Conservation (phyloP, 2,888 invertebrate species). For the Acronicta psi region DNA sequence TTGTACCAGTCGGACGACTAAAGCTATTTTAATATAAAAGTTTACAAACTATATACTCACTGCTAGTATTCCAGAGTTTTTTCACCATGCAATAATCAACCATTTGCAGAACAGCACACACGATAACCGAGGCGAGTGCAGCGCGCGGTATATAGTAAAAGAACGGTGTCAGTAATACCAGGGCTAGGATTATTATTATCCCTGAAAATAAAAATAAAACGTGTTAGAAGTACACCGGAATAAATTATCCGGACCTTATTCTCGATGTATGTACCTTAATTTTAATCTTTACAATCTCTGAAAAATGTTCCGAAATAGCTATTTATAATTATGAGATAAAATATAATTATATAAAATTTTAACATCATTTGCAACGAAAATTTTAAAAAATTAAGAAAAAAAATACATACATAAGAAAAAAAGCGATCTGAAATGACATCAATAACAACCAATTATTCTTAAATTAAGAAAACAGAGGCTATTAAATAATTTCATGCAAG, state of each 20-base stretch:
- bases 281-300: no score
- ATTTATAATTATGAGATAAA: no score
- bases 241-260: no score
- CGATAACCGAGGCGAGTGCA: constrained; percentile 92
- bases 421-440: no score
- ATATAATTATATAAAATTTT: no score
- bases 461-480: constrained; percentile 10
- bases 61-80: constrained; percentile 90
- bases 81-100: constrained; percentile 90
- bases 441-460: neutral
- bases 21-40: no score
- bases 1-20: no score
- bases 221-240: neutral
- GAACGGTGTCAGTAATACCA: constrained; percentile 92
- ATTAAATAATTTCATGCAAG: constrained; percentile 31
- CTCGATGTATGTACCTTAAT: no score
- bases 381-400: no score
- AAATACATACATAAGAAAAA: no score
- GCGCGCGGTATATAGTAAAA: constrained; percentile 93
- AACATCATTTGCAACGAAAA: no score
- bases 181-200: constrained; percentile 91
- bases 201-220: constrained; percentile 77
- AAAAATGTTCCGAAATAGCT: no score
- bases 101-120: constrained; percentile 94
- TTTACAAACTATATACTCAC: constrained; percentile 76